Base-by-base conservation (phyloP, 2,113 vertebrate genomes). In the Antennarius striatus region DNA sequence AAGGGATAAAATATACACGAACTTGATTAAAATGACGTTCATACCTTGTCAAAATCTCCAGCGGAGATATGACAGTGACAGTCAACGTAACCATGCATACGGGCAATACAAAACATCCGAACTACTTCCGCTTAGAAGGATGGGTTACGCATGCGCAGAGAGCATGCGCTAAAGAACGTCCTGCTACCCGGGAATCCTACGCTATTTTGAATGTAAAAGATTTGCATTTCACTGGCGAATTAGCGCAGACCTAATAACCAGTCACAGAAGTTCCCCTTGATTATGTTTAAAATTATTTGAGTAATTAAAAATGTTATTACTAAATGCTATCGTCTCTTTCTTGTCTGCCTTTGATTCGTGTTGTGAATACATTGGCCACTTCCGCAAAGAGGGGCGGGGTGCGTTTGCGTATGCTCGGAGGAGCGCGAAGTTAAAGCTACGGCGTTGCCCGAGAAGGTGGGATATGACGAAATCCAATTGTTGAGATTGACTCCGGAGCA, bases 1-100 rank as follows among this genome's bases (percentile, higher is more conserved):
- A 1, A 45, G 3, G 40, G 2, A 9, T 2, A 28, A 36, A 48
- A 63, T 1, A 14, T 5, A 0, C 4, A 30, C 3, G 39, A 13
- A 0, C 2, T 10, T 11, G 3, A 1, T 4, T 39, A 4, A 39
- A 58, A 36, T 1, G 1, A 6, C 1, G 0, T 0, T 12, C 66
- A 5, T 50, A 93, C 92, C 75, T 78, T 54, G 83, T 93, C 90
- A 83, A 93, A 93, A 50, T 89, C 91, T 48, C 67, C 16, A 0
- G 92, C 80, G 73, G 92, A 92, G 85, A 93, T 83, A 32, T 93
- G 92, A 91, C 92, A 93, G 82, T 93, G 91, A 28, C 92, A 93
- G 49, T 93, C 92, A 0, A 93, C 58, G 63, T 68, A 92, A 2
- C 91, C 89, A 0, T 55, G 56, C 92, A 92, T 93, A 66, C 59